Evolutionary conservation across 2,113 vertebrate species (phyloP).

Genomic region (Anolis carolinensis): DNA sequence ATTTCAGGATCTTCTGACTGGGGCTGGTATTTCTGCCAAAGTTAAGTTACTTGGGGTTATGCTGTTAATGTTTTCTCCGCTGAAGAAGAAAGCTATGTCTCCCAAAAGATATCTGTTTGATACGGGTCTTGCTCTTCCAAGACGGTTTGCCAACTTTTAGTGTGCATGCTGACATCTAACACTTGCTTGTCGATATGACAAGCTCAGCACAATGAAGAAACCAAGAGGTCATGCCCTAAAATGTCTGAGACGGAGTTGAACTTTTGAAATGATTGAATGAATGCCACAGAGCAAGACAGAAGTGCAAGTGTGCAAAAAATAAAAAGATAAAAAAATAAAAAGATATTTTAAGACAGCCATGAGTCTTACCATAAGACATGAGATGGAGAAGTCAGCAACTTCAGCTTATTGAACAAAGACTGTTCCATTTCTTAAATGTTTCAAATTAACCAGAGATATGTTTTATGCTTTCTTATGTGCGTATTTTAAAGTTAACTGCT

Average conservation of each 20-base stretch:
- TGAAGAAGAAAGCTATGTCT: neutral
- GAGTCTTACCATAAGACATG: constrained; percentile 10
- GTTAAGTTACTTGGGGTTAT: constrained; percentile 18
- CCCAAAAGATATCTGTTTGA: neutral
- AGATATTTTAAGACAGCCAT: constrained; percentile 21
- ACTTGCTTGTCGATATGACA: constrained; percentile 21
- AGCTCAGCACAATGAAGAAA: neutral
- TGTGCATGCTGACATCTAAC: constrained; percentile 27
- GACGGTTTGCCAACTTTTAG: neutral
- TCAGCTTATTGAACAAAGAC: constrained; percentile 27
- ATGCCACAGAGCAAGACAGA: constrained; percentile 36
- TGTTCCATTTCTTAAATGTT: neutral
- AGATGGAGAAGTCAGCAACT: neutral
- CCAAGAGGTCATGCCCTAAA: neutral
- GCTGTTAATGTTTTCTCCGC: neutral
- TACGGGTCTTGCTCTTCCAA: constrained; percentile 28
- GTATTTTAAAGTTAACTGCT: constrained; percentile 53
- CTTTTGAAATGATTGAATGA: constrained; percentile 33
- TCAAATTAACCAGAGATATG: constrained; percentile 46
- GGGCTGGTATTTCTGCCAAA: constrained; percentile 3
- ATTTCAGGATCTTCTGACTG: constrained; percentile 34
- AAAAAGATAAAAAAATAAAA: too few relatives aligned
- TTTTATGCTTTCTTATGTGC: constrained; percentile 55
- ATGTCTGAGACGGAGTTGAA: neutral
- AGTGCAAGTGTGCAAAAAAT: constrained; percentile 40